Percentiles rank a stretch among this genome's conserved stretches.
Conservation (phyloP, 2,888 invertebrate species). For the Thecophora atra region DNA sequence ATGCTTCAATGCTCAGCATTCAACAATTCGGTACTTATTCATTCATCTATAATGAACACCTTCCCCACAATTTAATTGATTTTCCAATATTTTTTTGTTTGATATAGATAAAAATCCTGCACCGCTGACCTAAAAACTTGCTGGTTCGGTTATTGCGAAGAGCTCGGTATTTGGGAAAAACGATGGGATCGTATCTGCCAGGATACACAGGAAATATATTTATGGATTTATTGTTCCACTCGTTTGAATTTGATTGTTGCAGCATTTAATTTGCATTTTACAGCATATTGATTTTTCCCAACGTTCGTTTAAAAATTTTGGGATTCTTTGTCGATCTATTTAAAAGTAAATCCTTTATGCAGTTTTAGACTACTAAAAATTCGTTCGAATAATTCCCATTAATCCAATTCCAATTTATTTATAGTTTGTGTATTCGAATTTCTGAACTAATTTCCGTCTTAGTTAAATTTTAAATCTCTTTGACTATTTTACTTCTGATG, state of each 20-base stretch:
- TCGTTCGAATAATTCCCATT: neutral
- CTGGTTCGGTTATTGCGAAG: too few species aligned
- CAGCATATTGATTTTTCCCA: constrained; percentile 32
- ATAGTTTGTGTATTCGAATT: too few species aligned
- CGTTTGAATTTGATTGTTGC: neutral
- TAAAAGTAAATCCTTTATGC: neutral
- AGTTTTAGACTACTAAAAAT: neutral
- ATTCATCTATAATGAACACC: neutral
- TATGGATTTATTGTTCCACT: constrained; percentile 12
- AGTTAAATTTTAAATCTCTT: neutral
- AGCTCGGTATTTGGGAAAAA: constrained; percentile 27
- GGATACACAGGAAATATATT: constrained; percentile 39
- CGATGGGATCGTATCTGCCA: constrained; percentile 16
- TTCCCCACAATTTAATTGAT: constrained; percentile 8
- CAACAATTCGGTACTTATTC: neutral
- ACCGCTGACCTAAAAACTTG: constrained; percentile 44
- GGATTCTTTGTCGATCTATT: neutral
- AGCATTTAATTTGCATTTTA: constrained; percentile 9
- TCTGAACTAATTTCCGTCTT: neutral
- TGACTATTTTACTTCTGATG: neutral
- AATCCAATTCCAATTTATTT: too few species aligned
- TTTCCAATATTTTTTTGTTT: too few species aligned
- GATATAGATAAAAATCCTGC: constrained; percentile 36
- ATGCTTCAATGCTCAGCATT: neutral
- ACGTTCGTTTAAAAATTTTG: too few species aligned